Base-by-base conservation (phyloP, 2,113 vertebrate genomes). In the Ammodramus savannarum region DNA sequence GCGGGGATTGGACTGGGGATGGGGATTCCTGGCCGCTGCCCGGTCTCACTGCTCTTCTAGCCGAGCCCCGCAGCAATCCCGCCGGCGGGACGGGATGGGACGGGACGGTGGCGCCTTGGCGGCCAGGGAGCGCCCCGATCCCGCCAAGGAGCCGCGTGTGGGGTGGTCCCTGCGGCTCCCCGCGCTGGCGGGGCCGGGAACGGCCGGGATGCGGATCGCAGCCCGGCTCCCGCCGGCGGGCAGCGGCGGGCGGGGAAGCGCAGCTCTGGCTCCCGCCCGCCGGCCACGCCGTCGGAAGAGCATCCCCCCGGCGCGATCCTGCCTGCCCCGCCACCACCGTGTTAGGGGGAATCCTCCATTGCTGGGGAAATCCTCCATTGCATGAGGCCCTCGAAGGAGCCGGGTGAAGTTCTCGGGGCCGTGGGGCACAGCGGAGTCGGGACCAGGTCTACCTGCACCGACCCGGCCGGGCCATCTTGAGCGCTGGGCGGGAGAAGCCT, bases 331-430 rank as follows among this genome's bases (percentile, higher is more conserved):
- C 61, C 27, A 26, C 26, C 80, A 23, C 34, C 31, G 19, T 31
- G 52, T 63, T 26, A 3, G 18, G 48, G 72, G 18, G 10, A n/a
- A 68, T 62, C 13, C 43, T 41, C 9, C 13, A 8, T 3, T 1
- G 7, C 0, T 1, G 31, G 67, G n/a, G 7, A 25, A 58, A 59
- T n/a, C 20, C 55, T 57, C 21, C 55, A 12, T 3, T 1, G 9
- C 1, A 1, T 18, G 68, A 44, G 23, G 27, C 2, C 23, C 26
- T 11, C 1, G 17, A 22, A 52, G 32, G 13, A 1, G 1, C 5
- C 1, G 44, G 15, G 3, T 16, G 20, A 10, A 5, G 15, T 17
- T 82, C 22, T 6, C 2, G 25, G 12, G n/a, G 13, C 63, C 1
- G 4, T 10, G 34, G 62, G 65, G 49, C 34, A 9, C 10, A 3